Conservation (phyloP, 2,888 invertebrate genomes). For the Parnassius glacialis region DNA sequence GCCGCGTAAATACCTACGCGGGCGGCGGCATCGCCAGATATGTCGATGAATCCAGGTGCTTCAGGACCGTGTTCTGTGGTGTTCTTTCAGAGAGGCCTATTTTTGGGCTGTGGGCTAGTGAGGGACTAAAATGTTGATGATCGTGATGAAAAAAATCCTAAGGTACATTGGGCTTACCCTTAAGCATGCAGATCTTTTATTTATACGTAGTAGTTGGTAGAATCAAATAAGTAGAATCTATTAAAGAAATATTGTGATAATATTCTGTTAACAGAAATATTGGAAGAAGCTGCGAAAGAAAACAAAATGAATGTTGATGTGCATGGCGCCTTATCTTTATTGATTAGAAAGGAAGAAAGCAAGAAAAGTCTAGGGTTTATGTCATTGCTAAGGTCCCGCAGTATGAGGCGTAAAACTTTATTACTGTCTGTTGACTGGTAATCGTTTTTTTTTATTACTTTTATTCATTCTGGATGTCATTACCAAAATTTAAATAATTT, state of each 20-base stretch:
- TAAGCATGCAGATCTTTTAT: too few species aligned
- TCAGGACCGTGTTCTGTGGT: too few species aligned
- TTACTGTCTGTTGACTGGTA: slow-evolving; percentile 81
- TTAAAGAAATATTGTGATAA: not conserved
- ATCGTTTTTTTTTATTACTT: not conserved
- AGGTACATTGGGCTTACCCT: too few species aligned
- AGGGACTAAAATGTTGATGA: too few species aligned
- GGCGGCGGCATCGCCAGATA: too few species aligned
- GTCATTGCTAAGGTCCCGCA: slow-evolving; percentile 70
- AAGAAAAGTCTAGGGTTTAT: slow-evolving; percentile 52
- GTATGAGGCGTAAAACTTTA: slow-evolving; percentile 73
- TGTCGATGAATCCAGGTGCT: too few species aligned
- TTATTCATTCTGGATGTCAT: not conserved
- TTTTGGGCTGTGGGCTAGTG: too few species aligned
- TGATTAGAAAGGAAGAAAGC: slow-evolving; percentile 35
- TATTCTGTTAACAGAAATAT: slow-evolving; percentile 44
- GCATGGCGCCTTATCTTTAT: slow-evolving; percentile 38
- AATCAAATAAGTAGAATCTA: not conserved
- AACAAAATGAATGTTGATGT: slow-evolving; percentile 47
- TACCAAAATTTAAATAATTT: not conserved
- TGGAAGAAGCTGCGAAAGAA: slow-evolving; percentile 50
- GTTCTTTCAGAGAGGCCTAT: too few species aligned
- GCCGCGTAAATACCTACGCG: too few species aligned
- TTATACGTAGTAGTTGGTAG: too few species aligned
- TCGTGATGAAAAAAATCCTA: too few species aligned